Percentiles rank a stretch among this genome's conserved stretches.
These are phyloP conservation scores for Apotomis betuletana DNA, from an alignment of 2,888 invertebrate species.

Conservation along the genomic window DNA sequence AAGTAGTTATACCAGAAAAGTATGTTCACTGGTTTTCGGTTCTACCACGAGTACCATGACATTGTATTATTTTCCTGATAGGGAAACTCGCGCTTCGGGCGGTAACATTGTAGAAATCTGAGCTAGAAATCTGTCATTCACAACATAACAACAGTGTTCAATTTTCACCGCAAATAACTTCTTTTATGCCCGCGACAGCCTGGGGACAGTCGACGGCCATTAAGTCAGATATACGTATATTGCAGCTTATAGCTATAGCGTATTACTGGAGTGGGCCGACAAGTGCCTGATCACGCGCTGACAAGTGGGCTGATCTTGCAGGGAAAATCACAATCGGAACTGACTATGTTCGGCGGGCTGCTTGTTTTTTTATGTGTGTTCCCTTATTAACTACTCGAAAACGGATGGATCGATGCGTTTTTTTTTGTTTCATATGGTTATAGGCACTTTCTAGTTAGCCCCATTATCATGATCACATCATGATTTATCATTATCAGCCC, in stretches of 20 bases:
- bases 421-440: no score
- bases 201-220: conserved; percentile 41
- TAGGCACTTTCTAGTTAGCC: no score
- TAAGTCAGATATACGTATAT: conserved; percentile 7
- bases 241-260: not conserved
- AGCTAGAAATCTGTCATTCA: conserved; percentile 51
- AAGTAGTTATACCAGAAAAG: no score
- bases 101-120: conserved; percentile 69
- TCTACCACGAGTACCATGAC: not conserved
- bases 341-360: not conserved
- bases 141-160: conserved; percentile 58
- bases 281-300: not conserved
- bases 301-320: not conserved
- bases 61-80: conserved; percentile 28
- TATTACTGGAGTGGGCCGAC: not conserved
- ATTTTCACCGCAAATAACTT: conserved; percentile 58
- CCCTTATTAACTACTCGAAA: no score
- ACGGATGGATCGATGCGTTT: no score
- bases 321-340: conserved; percentile 4
- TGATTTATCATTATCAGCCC: no score
- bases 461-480: no score
- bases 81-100: conserved; percentile 54
- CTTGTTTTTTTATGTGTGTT: no score
- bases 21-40: no score
- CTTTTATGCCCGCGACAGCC: conserved; percentile 51